Base-by-base conservation (phyloP, 1,140 invertebrate genomes). In the Coenobita brevimanus region DNA sequence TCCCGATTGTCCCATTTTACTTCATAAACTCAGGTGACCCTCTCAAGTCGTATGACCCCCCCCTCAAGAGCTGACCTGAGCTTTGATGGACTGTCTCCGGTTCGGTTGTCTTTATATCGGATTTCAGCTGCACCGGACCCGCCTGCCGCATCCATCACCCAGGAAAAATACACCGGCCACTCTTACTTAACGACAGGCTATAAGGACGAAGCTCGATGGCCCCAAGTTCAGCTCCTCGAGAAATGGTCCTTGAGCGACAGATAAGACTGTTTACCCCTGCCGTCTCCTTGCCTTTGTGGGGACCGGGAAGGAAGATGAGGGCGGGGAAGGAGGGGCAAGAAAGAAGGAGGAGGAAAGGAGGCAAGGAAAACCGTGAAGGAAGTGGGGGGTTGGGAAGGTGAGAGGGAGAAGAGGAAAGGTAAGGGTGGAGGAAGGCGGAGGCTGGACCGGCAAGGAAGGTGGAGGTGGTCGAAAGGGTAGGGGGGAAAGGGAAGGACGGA, bases 251-350 rank as follows among this genome's bases (percentile, higher is more conserved):
- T 82, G 80, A 82, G 64, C 62, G 80, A 82, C 80, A 82, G 80
- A 82, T 82, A 82, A 82, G 80, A 82, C 67, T 82, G 80, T 82
- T 82, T 82, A 82, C 80, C 46, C 80, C 54, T 36, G 80, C 64
- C 62, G 80, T 82, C 80, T 82, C 64, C 80, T 50, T 67, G 43
- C 79, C 79, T 38, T 41, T 64, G 79, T 54, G 79, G 60, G 33
- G 33, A 38, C 69, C 2, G 69, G 46, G 64, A 24, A 41, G 21
- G 33, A 21, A 3, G 69, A 41, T 73, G 69, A 33, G 27, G 38
- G 43, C 0, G 73, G 1, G 36, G 33, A 46, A 41, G n/a, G n/a
- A 21, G 41, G 73, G 36, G 73, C 0, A 41, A 38, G 38, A 3
- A 4, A 43, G 6, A 24, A 38, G 30, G 4, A 24, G n/a, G 30